These are phyloP conservation scores for Abscondita cerata DNA, from an alignment of 2,888 invertebrate species.

Conservation along the genomic window DNA sequence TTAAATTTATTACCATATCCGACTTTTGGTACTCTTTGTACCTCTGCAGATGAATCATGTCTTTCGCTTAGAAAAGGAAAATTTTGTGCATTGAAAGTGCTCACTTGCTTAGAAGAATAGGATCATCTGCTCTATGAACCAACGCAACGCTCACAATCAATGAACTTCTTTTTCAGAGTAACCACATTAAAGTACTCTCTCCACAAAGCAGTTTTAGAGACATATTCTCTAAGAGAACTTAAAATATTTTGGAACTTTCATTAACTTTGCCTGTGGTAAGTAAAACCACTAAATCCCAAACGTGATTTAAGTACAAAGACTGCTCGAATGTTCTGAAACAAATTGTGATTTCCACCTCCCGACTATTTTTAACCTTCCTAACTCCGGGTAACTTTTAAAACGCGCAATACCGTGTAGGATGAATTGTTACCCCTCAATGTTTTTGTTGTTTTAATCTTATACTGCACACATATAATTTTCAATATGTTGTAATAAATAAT, in stretches of 20 bases:
- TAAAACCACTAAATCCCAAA: too few species aligned
- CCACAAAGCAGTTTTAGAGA: slow-evolving; percentile 29
- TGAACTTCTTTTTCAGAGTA: slow-evolving; percentile 25
- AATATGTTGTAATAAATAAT: too few species aligned
- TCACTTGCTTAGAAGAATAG: slow-evolving; percentile 28
- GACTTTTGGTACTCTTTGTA: slow-evolving; percentile 22
- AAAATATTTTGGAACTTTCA: slow-evolving; percentile 33
- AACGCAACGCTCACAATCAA: slow-evolving; percentile 20
- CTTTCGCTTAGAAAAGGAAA: slow-evolving; percentile 26
- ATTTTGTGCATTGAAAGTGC: slow-evolving; percentile 30
- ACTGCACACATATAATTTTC: too few species aligned
- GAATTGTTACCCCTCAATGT: too few species aligned
- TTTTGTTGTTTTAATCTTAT: too few species aligned
- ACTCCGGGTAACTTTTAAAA: too few species aligned
- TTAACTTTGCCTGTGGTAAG: slow-evolving; percentile 13
- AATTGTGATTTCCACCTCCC: too few species aligned
- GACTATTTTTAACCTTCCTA: too few species aligned
- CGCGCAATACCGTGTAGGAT: too few species aligned
- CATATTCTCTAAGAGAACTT: slow-evolving; percentile 19
- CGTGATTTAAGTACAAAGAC: too few species aligned
- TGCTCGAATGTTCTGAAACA: too few species aligned
- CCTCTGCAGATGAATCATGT: slow-evolving; percentile 12
- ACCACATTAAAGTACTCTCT: slow-evolving; percentile 23
- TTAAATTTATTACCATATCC: slow-evolving; percentile 22
- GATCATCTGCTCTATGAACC: slow-evolving; percentile 29